Conservation (phyloP, 2,113 vertebrate genomes). For the Catagonus wagneri region DNA sequence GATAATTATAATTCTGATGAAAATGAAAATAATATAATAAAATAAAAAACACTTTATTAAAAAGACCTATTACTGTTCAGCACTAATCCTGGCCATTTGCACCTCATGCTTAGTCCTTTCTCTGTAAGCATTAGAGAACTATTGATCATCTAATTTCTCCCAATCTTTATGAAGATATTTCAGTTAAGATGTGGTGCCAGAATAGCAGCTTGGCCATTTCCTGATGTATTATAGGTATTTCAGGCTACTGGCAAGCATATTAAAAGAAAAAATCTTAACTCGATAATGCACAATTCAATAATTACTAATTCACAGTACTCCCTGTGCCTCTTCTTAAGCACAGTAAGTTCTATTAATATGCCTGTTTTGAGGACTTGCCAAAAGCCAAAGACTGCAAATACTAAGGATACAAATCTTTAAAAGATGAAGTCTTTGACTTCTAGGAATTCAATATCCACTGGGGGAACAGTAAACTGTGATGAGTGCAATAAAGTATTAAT, state of each 20-base stretch:
- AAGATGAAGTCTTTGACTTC: neutral
- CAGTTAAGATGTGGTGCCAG: neutral
- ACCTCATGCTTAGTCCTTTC: neutral
- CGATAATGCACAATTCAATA: neutral
- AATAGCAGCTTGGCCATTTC: neutral
- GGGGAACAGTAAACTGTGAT: neutral
- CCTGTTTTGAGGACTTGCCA: neutral
- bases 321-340: neutral
- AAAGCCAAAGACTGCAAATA: neutral
- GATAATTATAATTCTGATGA: neutral
- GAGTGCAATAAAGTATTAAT: neutral
- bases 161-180: neutral
- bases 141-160: neutral
- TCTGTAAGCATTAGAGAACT: neutral
- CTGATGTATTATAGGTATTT: neutral
- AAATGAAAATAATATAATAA: neutral
- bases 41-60: neutral
- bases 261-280: conserved; percentile 4
- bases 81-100: neutral
- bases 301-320: neutral
- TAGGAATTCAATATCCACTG: neutral
- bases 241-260: neutral
- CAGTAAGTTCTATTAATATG: neutral
- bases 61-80: neutral
- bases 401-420: neutral